Evolutionary conservation across 2,888 invertebrate genomes (phyloP).

Genomic region (Pterostichus niger): DNA sequence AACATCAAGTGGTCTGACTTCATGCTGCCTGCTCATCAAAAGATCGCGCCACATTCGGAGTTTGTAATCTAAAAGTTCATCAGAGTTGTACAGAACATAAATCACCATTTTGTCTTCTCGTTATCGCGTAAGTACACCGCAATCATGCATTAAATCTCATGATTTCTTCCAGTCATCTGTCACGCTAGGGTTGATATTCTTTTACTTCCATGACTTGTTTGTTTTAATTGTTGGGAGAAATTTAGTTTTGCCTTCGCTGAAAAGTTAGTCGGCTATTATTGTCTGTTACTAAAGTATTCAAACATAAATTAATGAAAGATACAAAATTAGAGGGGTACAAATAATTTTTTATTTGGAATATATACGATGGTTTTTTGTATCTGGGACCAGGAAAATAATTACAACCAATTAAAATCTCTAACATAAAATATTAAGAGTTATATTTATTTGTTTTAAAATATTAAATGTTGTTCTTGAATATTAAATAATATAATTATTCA

Average conservation of each 20-base stretch:
- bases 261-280: slow-evolving; percentile 24
- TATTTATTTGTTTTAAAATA: slow-evolving; percentile 48
- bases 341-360: slow-evolving; percentile 1
- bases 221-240: slow-evolving; percentile 24
- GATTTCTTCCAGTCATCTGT: slow-evolving; percentile 32
- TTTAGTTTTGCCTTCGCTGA: slow-evolving; percentile 24
- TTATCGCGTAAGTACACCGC: slow-evolving; percentile 58
- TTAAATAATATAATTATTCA: slow-evolving; percentile 37
- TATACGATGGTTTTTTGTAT: slow-evolving; percentile 35
- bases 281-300: slow-evolving; percentile 16
- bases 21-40: slow-evolving; percentile 88
- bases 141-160: slow-evolving; percentile 37
- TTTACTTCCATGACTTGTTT: slow-evolving; percentile 16
- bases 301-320: slow-evolving; percentile 6
- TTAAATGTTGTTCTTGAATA: slow-evolving; percentile 58
- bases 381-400: slow-evolving; percentile 59
- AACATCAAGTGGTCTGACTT: slow-evolving; percentile 88
- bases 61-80: slow-evolving; percentile 72
- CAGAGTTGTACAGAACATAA: slow-evolving; percentile 43
- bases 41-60: slow-evolving; percentile 75
- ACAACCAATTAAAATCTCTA: slow-evolving; percentile 44
- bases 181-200: not conserved
- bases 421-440: slow-evolving; percentile 8
- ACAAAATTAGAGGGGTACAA: slow-evolving; percentile 15
- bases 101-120: slow-evolving; percentile 63